Evolutionary conservation across 2,797 vertebrate genomes (phyloP).

Genomic region (Cyclopterus lumpus): DNA sequence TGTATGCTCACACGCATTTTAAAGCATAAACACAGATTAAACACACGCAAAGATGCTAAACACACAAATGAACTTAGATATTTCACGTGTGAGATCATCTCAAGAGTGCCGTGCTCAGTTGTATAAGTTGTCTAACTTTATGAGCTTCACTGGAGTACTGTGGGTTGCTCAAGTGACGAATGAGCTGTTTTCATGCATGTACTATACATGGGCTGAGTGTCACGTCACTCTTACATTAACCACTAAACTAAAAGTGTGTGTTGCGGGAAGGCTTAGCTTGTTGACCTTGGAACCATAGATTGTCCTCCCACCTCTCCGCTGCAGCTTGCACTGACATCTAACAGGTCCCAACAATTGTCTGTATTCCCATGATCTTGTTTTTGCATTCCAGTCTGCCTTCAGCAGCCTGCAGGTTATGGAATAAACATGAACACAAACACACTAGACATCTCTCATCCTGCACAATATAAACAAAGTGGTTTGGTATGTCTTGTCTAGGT

Average conservation of each 20-base stretch:
- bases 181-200: conserved; percentile 39
- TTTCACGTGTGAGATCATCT: conserved; percentile 4
- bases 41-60: background rate
- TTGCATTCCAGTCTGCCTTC: conserved; percentile 56
- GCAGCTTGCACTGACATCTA: conserved; percentile 55
- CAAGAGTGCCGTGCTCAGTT: conserved; percentile 15
- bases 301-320: conserved; percentile 33
- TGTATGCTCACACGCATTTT: background rate
- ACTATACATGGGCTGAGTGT: conserved; percentile 33
- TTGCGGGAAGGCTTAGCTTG: conserved; percentile 38
- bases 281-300: conserved; percentile 53
- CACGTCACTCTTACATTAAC: conserved; percentile 43
- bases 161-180: conserved; percentile 37
- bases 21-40: background rate
- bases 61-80: background rate
- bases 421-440: conserved; percentile 36
- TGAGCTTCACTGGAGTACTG: conserved; percentile 2
- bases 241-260: conserved; percentile 20
- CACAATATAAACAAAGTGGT: conserved; percentile 54
- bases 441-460: conserved; percentile 37
- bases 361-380: conserved; percentile 60
- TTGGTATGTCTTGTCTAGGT: conserved; percentile 61
- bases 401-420: conserved; percentile 28
- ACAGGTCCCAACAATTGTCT: conserved; percentile 51
- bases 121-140: conserved; percentile 15